Percentiles rank a stretch among this genome's conserved stretches.
phyloP scores from a whole-genome alignment of 2,888 invertebrate genomes.

The Phasia obesa region DNA sequence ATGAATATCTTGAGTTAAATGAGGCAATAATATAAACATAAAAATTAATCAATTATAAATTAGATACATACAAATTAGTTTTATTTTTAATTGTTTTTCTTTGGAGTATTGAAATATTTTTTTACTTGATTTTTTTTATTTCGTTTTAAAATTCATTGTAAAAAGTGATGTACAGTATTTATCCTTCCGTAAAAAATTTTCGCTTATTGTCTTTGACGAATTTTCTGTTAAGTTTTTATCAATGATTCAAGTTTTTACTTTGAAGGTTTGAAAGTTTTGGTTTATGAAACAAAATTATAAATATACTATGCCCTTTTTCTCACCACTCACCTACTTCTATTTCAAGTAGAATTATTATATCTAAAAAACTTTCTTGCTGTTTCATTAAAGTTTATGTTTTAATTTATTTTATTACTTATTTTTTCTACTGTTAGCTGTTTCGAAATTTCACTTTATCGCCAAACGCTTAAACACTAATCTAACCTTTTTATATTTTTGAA shows the following conservation, averaged over 20 bases:
- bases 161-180: conserved; percentile 25
- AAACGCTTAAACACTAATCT: no score
- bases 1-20: not conserved
- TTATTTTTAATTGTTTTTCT: not conserved
- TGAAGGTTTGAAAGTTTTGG: not conserved
- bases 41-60: not conserved
- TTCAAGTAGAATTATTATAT: no score
- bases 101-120: conserved; percentile 6
- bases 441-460: no score
- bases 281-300: no score
- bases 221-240: conserved; percentile 44
- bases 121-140: not conserved
- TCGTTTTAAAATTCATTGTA: conserved; percentile 40
- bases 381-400: no score
- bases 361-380: no score
- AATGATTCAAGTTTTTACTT: conserved; percentile 40
- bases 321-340: no score
- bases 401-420: no score
- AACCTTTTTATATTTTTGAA: no score
- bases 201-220: conserved; percentile 66
- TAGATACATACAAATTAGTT: not conserved
- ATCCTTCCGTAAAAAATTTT: conserved; percentile 46
- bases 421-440: no score
- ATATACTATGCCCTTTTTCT: no score
- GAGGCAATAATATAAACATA: conserved; percentile 14